A percentile compares a stretch with the other conserved stretches of the same genome.
phyloP scores from a whole-genome alignment of 2,888 invertebrate genomes.

The Helicoverpa assulta region DNA sequence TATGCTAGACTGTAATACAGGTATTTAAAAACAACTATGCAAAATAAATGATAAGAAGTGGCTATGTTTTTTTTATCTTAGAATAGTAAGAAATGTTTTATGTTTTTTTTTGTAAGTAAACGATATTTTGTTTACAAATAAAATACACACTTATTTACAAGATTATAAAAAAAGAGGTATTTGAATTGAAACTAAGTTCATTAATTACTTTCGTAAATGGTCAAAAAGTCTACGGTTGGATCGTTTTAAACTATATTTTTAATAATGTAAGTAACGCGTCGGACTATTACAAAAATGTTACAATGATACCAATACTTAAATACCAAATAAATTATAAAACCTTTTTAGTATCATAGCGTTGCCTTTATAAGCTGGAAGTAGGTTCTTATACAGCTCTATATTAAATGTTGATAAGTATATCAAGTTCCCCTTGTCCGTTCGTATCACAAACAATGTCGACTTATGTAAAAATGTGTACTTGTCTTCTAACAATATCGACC shows the following conservation, averaged over 20 bases:
- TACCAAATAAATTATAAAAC: too few species aligned
- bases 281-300: too few species aligned
- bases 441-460: background rate
- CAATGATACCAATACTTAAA: too few species aligned
- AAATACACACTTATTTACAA: too few species aligned
- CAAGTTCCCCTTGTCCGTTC: slow-evolving; percentile 6
- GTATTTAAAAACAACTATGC: background rate
- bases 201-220: too few species aligned
- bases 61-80: background rate
- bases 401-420: background rate
- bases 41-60: background rate
- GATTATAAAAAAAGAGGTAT: too few species aligned
- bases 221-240: too few species aligned
- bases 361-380: background rate
- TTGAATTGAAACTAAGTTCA: too few species aligned
- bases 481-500: slow-evolving; percentile 10
- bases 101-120: background rate
- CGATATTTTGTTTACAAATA: too few species aligned
- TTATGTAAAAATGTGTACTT: slow-evolving; percentile 35
- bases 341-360: background rate
- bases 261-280: too few species aligned
- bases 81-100: background rate
- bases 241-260: too few species aligned
- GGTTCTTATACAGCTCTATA: background rate
- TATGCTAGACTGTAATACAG: background rate